phyloP scores from a whole-genome alignment of 2,888 invertebrate species.

The Blastobasis adustella region DNA sequence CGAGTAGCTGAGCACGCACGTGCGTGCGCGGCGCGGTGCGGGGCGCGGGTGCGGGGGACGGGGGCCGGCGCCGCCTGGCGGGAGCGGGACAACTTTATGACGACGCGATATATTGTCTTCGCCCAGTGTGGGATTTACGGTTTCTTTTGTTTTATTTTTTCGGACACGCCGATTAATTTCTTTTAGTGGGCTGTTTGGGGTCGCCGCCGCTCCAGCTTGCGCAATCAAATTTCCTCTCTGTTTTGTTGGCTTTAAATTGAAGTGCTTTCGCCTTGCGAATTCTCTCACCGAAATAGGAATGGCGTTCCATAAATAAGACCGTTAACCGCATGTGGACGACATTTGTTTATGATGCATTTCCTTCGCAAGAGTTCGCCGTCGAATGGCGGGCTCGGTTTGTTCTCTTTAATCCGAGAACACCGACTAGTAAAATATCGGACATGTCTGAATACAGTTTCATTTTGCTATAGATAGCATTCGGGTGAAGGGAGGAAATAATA shows the following conservation, averaged over 20 bases:
- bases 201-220: conserved; percentile 33
- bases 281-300: conserved; percentile 17
- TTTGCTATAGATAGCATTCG: neutral
- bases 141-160: conserved; percentile 63
- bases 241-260: conserved; percentile 29
- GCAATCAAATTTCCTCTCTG: conserved; percentile 33
- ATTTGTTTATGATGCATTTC: conserved; percentile 44
- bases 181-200: conserved; percentile 47
- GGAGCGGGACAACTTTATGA: conserved; percentile 67
- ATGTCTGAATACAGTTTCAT: neutral
- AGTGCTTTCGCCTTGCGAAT: conserved; percentile 26
- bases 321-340: conserved; percentile 34
- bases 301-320: conserved; percentile 32
- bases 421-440: too few relatives aligned
- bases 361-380: conserved; percentile 39
- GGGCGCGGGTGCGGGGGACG: conserved; percentile 26
- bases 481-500: conserved; percentile 25
- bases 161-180: conserved; percentile 59
- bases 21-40: conserved; percentile 40
- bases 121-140: conserved; percentile 63
- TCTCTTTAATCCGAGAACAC: neutral
- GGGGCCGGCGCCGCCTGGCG: conserved; percentile 63
- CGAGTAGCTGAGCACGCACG: conserved; percentile 57
- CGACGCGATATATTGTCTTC: conserved; percentile 65
- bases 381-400: conserved; percentile 16